Base-by-base conservation (phyloP, 2,888 invertebrate species). In the Diloba caeruleocephala region DNA sequence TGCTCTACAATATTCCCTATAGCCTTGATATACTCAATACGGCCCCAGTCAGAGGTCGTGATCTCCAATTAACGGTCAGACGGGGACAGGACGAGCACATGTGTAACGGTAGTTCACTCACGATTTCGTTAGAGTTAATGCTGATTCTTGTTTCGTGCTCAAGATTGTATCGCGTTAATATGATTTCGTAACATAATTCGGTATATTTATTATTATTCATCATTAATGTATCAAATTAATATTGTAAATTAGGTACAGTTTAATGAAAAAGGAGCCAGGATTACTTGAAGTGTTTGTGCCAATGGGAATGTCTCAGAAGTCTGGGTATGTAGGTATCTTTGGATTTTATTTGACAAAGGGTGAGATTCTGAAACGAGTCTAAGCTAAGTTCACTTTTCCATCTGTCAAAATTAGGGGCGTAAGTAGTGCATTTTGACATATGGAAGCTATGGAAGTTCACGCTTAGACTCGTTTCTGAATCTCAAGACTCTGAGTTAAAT, bases 11-110 rank as follows among this genome's bases (percentile, higher is more conserved):
- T 57, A 38, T 43, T 38, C 38, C 29, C 58, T 42, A 60, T 60
- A 31, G 37, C 55, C 28, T 7, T 45, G 34, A 38, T 49, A 56
- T 44, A 19, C 39, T 26, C 33, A 32, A 43, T 29, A 28, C n/a
- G 37, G 32, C 43, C 59, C 59, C 52, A 39, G 42, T 10, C 28
- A 45, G 15, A 71, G 70, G 70, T 71, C 70, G 54, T 56, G 70
- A 69, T 69, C 70, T 43, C 56, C 58, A 67, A 69, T 71, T 71
- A 71, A 56, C 43, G 31, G 17, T 45, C 53, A 57, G 62, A 46
- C 67, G 26, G 51, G 29, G 60, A 31, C 33, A 19, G 57, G 14
- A 57, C 36, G 59, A 56, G 21, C 55, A 65, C 51, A 65, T 60
- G 58, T 60, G 66, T 66, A 52, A 29, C 59, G 19, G 33, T 56